These are phyloP conservation scores for Catagonus wagneri DNA, from an alignment of 2,113 vertebrate species.

Conservation along the genomic window DNA sequence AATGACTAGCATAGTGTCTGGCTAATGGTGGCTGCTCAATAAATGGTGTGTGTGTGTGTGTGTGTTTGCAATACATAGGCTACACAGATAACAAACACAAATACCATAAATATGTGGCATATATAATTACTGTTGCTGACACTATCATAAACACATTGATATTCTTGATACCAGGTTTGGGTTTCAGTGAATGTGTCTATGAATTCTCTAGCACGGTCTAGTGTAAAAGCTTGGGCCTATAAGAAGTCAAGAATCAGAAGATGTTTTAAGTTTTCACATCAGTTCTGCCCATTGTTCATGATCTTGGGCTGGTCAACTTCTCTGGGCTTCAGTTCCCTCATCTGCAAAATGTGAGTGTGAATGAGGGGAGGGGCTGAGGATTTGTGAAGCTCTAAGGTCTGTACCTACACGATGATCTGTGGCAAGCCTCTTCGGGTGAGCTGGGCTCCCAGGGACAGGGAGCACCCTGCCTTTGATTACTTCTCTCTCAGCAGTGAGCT, in stretches of 20 bases:
- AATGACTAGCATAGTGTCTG: background rate
- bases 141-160: background rate
- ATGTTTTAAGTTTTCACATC: background rate
- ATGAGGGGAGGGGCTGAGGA: background rate
- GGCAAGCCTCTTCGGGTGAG: background rate
- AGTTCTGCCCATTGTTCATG: background rate
- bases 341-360: background rate
- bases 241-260: background rate
- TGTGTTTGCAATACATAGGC: background rate
- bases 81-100: background rate
- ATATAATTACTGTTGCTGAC: background rate
- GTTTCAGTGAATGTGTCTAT: background rate
- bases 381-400: background rate
- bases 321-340: background rate
- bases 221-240: background rate
- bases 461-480: background rate
- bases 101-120: background rate
- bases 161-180: background rate
- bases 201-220: background rate
- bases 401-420: accelerated
- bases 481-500: background rate
- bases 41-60: background rate
- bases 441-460: background rate
- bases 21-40: background rate
- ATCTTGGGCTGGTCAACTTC: background rate